These are phyloP conservation scores for Psittacula echo DNA, from an alignment of 2,797 vertebrate species.

Conservation along the genomic window DNA sequence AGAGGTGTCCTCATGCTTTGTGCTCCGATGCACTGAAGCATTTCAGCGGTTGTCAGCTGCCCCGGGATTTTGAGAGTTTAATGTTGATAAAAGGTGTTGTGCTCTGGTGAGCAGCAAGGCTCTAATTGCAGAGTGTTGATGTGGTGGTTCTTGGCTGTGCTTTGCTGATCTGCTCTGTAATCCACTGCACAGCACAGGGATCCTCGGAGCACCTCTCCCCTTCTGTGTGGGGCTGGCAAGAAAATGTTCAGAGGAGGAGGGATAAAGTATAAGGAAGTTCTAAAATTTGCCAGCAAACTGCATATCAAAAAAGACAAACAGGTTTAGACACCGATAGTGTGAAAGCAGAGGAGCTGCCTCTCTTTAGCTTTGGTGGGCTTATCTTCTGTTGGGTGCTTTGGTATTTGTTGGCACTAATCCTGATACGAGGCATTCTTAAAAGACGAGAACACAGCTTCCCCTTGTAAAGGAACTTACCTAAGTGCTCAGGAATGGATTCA, in stretches of 20 bases:
- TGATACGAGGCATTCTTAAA: neutral
- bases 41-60: neutral
- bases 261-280: neutral
- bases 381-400: neutral
- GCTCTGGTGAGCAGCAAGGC: slow-evolving; percentile 2
- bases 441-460: neutral
- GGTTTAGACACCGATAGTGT: neutral
- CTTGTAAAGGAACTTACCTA: neutral
- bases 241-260: neutral
- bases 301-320: fast-evolving
- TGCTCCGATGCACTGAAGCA: neutral
- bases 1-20: neutral
- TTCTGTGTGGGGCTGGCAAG: fast-evolving
- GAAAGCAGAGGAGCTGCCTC: neutral
- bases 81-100: neutral
- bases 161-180: neutral
- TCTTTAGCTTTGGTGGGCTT: neutral
- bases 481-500: neutral
- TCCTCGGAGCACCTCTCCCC: neutral
- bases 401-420: neutral
- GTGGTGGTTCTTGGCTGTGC: neutral
- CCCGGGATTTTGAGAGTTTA: neutral
- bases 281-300: neutral
- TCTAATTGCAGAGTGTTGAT: neutral
- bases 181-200: neutral